Percentiles rank a stretch among this genome's conserved stretches.
Evolutionary conservation across 2,888 invertebrate genomes (phyloP).

Genomic region (Patella ulyssiponensis): DNA sequence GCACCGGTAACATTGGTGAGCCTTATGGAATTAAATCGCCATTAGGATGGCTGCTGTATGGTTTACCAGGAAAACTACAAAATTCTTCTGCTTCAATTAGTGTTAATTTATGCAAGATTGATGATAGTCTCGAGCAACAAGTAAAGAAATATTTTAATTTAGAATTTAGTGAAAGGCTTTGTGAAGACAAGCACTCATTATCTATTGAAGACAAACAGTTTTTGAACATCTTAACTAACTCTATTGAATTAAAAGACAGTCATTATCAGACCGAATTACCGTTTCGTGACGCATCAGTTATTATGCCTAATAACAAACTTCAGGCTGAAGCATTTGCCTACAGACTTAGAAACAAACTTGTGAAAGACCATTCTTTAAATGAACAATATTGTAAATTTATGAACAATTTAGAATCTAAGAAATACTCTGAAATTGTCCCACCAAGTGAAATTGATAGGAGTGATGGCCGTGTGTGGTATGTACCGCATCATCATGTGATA

Average conservation of each 20-base stretch:
- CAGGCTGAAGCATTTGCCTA: slow-evolving; percentile 6
- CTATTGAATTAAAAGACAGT: slow-evolving; percentile 3
- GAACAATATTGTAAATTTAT: slow-evolving; percentile 22
- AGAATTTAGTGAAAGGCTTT: too few species aligned
- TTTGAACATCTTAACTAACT: slow-evolving; percentile 15
- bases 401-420: slow-evolving; percentile 22
- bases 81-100: background rate
- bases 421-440: slow-evolving; percentile 26
- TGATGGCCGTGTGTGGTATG: slow-evolving; percentile 17
- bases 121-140: slow-evolving; percentile 89
- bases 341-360: slow-evolving; percentile 10
- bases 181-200: slow-evolving; percentile 87
- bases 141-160: slow-evolving; percentile 77
- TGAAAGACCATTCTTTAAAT: slow-evolving; percentile 16
- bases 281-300: slow-evolving; percentile 19
- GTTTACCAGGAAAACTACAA: slow-evolving; percentile 1
- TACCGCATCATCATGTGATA: slow-evolving; percentile 22
- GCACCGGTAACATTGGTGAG: slow-evolving; percentile 9
- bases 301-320: slow-evolving; percentile 12
- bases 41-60: slow-evolving; percentile 33
- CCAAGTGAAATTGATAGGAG: background rate
- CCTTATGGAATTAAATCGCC: slow-evolving; percentile 27
- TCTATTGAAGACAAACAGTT: slow-evolving; percentile 78
- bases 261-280: slow-evolving; percentile 30
- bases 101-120: slow-evolving; percentile 15